Conservation (phyloP, 2,888 invertebrate genomes). For the Idaea dimidiata region DNA sequence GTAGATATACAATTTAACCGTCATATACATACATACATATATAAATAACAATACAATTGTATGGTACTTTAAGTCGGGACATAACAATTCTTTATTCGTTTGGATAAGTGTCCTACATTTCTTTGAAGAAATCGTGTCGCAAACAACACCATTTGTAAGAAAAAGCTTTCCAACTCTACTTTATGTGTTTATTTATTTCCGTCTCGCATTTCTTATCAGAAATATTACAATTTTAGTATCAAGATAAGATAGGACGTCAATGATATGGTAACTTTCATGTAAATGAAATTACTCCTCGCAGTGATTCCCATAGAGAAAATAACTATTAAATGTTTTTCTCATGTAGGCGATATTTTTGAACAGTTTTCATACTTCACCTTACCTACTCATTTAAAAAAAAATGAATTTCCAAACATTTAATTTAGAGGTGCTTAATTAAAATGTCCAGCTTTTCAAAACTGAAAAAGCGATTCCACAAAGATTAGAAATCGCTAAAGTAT, state of each 20-base stretch:
- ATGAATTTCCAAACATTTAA: no score
- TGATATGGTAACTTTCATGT: background rate
- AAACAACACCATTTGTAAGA: slow-evolving; percentile 51
- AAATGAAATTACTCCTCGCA: background rate
- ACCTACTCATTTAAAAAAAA: no score
- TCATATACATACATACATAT: background rate
- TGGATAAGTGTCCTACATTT: slow-evolving; percentile 40
- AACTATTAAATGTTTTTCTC: slow-evolving; percentile 16
- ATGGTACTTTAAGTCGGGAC: background rate
- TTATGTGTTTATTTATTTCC: slow-evolving; percentile 1
- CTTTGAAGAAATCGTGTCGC: slow-evolving; percentile 45
- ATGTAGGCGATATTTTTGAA: background rate
- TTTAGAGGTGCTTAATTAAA: slow-evolving; percentile 66
- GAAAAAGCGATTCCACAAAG: slow-evolving; percentile 76
- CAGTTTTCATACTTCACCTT: no score
- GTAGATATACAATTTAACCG: background rate
- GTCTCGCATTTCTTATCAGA: slow-evolving; percentile 4
- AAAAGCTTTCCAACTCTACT: slow-evolving; percentile 23
- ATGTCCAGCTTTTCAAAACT: slow-evolving; percentile 73
- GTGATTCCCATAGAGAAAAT: background rate
- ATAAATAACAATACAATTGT: slow-evolving; percentile 1
- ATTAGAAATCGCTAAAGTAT: slow-evolving; percentile 65
- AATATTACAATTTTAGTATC: background rate
- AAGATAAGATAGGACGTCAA: background rate
- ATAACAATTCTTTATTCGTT: slow-evolving; percentile 3